Evolutionary conservation across 92 coral and sea anemone species (phyloP).

Genomic region (Anthopleura xanthogrammica): DNA sequence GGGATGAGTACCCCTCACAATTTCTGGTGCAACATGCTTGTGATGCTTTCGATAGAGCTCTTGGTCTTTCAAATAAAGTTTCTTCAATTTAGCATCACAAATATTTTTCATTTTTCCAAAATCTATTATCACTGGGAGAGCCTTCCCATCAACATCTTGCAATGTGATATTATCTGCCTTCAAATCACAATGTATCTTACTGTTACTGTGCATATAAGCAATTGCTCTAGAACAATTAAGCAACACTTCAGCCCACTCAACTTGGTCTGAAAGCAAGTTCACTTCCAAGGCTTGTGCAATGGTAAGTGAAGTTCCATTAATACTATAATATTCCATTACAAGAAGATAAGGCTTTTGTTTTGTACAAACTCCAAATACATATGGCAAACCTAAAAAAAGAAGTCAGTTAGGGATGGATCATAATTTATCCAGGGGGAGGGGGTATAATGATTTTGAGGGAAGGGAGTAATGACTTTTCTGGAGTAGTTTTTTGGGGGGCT

Average conservation of each 20-base stretch:
- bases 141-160: slow-evolving; percentile 3
- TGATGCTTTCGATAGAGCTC: slow-evolving; percentile 48
- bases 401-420: background rate
- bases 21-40: slow-evolving; percentile 51
- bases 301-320: slow-evolving; percentile 36
- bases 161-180: slow-evolving; percentile 60
- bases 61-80: slow-evolving; percentile 31
- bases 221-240: slow-evolving; percentile 42
- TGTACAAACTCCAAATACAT: slow-evolving; percentile 45
- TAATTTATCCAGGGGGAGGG: too few relatives aligned
- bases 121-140: slow-evolving; percentile 43
- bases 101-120: slow-evolving; percentile 44
- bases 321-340: slow-evolving; percentile 50
- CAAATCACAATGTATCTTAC: slow-evolving; percentile 49
- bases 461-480: too few relatives aligned
- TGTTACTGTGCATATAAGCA: slow-evolving; percentile 33
- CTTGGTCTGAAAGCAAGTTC: background rate
- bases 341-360: slow-evolving; percentile 34
- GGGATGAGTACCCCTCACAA: slow-evolving; percentile 51
- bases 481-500: too few relatives aligned
- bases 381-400: slow-evolving; percentile 37
- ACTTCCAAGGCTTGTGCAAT: slow-evolving; percentile 6
- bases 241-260: slow-evolving; percentile 37
- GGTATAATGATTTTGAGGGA: too few relatives aligned
- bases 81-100: slow-evolving; percentile 31